These are phyloP conservation scores for Pterocles gutturalis DNA, from an alignment of 2,113 vertebrate genomes.

Conservation along the genomic window DNA sequence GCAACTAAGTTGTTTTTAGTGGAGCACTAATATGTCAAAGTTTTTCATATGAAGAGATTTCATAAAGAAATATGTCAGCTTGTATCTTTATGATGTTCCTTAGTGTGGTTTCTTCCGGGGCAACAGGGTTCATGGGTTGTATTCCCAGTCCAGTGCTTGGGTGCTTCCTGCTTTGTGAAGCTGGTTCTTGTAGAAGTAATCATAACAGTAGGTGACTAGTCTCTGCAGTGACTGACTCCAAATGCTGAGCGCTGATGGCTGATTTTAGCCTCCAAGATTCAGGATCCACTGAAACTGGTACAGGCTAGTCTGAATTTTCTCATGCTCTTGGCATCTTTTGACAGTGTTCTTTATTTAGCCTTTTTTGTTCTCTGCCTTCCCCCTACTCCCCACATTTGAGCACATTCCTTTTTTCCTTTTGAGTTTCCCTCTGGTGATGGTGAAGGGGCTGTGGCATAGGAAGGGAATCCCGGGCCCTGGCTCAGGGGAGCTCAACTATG, in stretches of 20 bases:
- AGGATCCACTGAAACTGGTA: background rate
- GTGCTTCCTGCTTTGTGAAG: background rate
- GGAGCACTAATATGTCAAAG: background rate
- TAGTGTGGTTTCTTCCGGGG: background rate
- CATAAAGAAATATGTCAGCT: background rate
- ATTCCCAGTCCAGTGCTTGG: background rate
- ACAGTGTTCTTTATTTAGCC: background rate
- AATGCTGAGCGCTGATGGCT: background rate
- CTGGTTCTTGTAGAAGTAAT: background rate
- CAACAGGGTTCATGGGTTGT: background rate
- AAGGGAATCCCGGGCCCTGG: background rate
- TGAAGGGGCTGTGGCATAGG: background rate
- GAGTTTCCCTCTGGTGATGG: background rate
- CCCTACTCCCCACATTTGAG: background rate
- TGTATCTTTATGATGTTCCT: background rate
- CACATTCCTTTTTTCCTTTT: background rate
- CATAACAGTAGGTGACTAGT: background rate
- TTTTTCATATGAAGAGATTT: background rate
- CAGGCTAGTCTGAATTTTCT: background rate
- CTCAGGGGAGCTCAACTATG: fast-evolving
- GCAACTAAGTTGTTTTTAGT: background rate
- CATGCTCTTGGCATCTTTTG: background rate
- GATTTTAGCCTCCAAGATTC: background rate
- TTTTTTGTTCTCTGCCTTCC: background rate
- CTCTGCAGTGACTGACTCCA: background rate